Base-by-base conservation (phyloP, 2,113 vertebrate genomes). In the Hypocryptadius cinnamomeus region DNA sequence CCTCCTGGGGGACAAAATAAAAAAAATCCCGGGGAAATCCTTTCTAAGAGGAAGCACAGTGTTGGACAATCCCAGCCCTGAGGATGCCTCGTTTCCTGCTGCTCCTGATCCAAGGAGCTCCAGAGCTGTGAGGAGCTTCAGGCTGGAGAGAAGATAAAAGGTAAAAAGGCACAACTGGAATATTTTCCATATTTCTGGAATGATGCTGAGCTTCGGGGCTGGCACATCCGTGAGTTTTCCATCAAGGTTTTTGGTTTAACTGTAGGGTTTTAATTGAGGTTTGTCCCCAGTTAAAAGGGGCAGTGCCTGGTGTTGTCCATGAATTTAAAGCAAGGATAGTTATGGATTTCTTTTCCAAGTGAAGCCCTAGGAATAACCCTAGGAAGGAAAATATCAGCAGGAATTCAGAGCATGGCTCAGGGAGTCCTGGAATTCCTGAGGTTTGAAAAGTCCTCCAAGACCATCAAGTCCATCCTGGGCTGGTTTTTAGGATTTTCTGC, bases 131-230 rank as follows among this genome's bases (percentile, higher is more conserved):
- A 83, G 86, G 42, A 94, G n/a, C 11, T 40, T 4, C 1, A 61
- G 37, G 35, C 27, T 31, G 39, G 40, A 56, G 21, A 82, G 73
- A 40, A 69, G 15, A 79, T 3, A 19, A 64, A 63, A 89, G 65
- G 60, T 79, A 50, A 84, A 87, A 84, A 77, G 65, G 40, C 50
- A 78, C 22, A 56, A 6, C 31, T 1, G 4, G 70, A 31, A 63
- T 65, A 7, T 51, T 92, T 94, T 86, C 77, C 50, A 2, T 8
- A 22, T 53, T 59, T 59, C 87, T 84, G 86, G 88, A 89, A 23
- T 0, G 9, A 33, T 20, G 77, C 76, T 0, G 4, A 54, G 31
- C 40, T 33, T 33, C 0, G 0, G 5, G 20, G 33, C 59, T 68
- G 79, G 90, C 44, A 8, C 60, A 69, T 79, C 59, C 35, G 4